phyloP scores from a whole-genome alignment of 2,888 invertebrate genomes.

The Athalia circularis region DNA sequence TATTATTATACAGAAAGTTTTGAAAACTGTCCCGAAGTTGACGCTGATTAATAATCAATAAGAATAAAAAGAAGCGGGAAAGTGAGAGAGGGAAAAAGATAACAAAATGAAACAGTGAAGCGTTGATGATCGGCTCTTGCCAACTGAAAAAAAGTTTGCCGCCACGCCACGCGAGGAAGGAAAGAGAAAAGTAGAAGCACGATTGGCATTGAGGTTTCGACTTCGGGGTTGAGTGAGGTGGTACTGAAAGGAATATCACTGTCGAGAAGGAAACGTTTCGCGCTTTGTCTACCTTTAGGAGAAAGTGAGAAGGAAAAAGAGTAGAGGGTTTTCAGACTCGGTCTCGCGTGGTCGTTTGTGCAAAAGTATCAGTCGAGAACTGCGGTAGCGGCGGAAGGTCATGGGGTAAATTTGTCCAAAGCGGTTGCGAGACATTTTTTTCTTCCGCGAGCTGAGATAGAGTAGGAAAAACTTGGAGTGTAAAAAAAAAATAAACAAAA shows the following conservation, averaged over 20 bases:
- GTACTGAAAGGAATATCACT: slow-evolving; percentile 27
- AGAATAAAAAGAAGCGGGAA: no score
- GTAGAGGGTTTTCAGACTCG: slow-evolving; percentile 12
- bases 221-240: not conserved
- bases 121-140: not conserved
- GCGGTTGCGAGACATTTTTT: slow-evolving; percentile 2
- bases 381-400: not conserved
- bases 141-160: not conserved
- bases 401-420: slow-evolving; percentile 18
- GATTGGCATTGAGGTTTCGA: no score
- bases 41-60: slow-evolving; percentile 37
- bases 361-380: not conserved
- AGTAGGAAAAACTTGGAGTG: not conserved
- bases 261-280: not conserved
- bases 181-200: not conserved
- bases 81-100: not conserved
- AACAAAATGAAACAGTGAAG: no score
- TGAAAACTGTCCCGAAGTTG: slow-evolving; percentile 17
- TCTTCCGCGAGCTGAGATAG: not conserved
- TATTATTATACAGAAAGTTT: slow-evolving; percentile 3
- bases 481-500: not conserved
- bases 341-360: slow-evolving; percentile 12
- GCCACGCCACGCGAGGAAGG: no score
- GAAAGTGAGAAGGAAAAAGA: not conserved
- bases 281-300: slow-evolving; percentile 11